A percentile compares a stretch with the other conserved stretches of the same genome.
These are phyloP conservation scores for Monodelphis domestica DNA, from an alignment of 2,797 vertebrate species.

Conservation along the genomic window DNA sequence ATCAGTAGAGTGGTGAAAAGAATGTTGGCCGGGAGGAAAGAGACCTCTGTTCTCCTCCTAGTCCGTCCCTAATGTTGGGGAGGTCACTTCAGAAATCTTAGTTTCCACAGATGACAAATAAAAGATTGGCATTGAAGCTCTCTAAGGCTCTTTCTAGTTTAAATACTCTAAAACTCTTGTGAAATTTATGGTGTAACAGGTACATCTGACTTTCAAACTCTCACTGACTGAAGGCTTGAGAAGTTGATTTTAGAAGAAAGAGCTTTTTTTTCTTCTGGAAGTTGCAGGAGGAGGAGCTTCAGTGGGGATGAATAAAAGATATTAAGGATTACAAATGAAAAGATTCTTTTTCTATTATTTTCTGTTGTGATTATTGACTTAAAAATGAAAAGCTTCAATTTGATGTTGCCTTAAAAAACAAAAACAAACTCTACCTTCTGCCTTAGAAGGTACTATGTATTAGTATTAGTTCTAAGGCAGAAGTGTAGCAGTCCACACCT, in stretches of 20 bases:
- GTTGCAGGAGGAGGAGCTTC: neutral
- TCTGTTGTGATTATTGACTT: slow-evolving; percentile 39
- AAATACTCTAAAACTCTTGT: neutral
- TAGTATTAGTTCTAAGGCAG: no score
- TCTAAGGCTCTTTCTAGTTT: neutral
- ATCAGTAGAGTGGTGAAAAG: neutral
- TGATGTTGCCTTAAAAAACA: slow-evolving; percentile 53
- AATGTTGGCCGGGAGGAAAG: neutral
- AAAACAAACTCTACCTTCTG: no score
- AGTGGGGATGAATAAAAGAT: slow-evolving; percentile 20
- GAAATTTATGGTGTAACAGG: neutral
- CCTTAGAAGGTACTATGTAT: no score
- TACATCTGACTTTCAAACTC: neutral
- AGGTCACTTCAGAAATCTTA: neutral
- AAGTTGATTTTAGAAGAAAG: neutral
- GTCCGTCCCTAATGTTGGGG: neutral
- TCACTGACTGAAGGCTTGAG: neutral
- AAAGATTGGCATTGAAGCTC: neutral
- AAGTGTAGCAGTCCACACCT: no score
- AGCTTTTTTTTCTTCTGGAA: neutral
- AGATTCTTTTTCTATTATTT: slow-evolving; percentile 53
- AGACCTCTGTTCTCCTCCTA: neutral
- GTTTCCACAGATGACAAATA: neutral
- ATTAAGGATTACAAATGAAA: neutral
- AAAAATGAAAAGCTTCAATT: slow-evolving; percentile 51